Percentiles rank a stretch among this genome's conserved stretches.
These are phyloP conservation scores for Glossophaga mutica DNA, from an alignment of 2,797 vertebrate species.

Conservation along the genomic window DNA sequence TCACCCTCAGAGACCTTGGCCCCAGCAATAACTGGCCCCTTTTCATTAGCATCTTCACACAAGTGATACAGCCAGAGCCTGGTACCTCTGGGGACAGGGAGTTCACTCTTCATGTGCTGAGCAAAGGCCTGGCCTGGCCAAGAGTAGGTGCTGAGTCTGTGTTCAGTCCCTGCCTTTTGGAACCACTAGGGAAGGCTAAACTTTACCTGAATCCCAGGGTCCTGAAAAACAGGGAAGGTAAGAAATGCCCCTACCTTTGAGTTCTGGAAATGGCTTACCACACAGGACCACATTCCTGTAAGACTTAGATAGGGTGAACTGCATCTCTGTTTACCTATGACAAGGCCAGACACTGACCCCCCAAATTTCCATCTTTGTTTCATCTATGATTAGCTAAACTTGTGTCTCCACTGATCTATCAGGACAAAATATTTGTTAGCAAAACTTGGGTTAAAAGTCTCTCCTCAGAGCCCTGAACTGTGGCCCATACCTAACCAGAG, in stretches of 20 bases:
- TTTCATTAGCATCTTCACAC: background rate
- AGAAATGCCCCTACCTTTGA: background rate
- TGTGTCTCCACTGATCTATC: background rate
- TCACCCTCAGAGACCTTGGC: background rate
- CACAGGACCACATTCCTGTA: background rate
- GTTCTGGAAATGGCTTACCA: background rate
- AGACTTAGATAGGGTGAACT: background rate
- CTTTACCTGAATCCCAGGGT: background rate
- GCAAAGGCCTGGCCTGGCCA: background rate
- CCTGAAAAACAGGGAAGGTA: background rate
- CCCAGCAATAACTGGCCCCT: too few relatives aligned
- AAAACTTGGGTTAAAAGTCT: background rate
- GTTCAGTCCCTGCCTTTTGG: background rate
- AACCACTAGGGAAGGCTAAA: background rate
- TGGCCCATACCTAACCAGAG: background rate
- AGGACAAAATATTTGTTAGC: background rate
- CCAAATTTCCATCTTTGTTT: background rate
- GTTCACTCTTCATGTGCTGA: too few relatives aligned
- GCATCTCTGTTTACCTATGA: background rate
- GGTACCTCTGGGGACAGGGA: background rate
- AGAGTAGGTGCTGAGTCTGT: background rate
- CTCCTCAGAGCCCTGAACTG: background rate
- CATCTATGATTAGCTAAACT: background rate
- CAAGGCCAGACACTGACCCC: background rate
- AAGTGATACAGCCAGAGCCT: background rate